These are phyloP conservation scores for Entomyzon cyanotis DNA, from an alignment of 2,113 vertebrate genomes.

Conservation along the genomic window DNA sequence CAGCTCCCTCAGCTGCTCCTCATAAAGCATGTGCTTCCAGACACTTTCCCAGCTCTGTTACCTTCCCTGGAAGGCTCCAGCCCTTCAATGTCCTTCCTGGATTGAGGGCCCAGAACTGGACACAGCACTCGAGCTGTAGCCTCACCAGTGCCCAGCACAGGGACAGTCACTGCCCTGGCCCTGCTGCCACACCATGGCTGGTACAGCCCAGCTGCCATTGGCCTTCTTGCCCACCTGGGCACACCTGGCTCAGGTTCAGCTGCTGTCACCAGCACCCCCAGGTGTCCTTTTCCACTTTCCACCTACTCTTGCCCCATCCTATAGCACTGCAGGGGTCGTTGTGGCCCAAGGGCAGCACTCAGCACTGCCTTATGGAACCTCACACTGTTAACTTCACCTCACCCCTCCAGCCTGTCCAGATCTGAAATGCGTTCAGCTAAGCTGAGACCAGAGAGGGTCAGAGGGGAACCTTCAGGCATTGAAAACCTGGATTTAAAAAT, in stretches of 20 bases:
- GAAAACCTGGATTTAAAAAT: neutral
- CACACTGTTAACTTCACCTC: neutral
- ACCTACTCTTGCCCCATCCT: rapidly evolving
- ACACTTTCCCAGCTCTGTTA: rapidly evolving
- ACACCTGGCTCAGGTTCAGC: rapidly evolving
- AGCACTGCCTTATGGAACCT: neutral
- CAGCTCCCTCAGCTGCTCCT: neutral
- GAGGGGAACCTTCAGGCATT: neutral
- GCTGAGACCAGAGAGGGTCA: neutral
- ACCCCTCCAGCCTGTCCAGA: neutral
- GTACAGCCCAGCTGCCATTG: neutral
- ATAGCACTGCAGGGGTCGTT: neutral
- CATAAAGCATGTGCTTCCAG: neutral
- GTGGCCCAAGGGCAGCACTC: neutral
- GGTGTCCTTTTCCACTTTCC: neutral
- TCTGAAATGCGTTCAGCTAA: neutral
- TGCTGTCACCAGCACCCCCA: rapidly evolving
- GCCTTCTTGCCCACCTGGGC: neutral
- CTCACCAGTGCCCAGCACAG: neutral
- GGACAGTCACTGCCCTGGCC: neutral
- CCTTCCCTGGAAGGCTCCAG: rapidly evolving
- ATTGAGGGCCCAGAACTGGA: rapidly evolving
- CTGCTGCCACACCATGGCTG: neutral
- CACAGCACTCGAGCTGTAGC: rapidly evolving
- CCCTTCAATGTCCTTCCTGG: neutral